phyloP scores from a whole-genome alignment of 2,113 vertebrate species.

The Thinocorus orbignyianus region DNA sequence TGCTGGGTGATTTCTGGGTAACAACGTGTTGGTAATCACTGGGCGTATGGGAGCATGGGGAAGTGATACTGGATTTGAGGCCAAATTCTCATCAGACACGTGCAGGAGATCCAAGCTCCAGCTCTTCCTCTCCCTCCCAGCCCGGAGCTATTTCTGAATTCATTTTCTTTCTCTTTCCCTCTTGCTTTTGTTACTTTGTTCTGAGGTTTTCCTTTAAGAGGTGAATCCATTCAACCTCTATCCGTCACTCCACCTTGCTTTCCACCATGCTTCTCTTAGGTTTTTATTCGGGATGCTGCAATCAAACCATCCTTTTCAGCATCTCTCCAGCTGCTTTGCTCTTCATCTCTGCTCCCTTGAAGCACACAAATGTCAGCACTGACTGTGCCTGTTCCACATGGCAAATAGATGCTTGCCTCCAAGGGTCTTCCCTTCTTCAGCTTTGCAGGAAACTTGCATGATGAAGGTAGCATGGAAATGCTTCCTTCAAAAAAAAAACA shows the following conservation, averaged over 20 bases:
- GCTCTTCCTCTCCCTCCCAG: slow-evolving; percentile 1
- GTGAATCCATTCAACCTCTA: background rate
- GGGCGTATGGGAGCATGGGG: background rate
- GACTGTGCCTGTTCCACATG: background rate
- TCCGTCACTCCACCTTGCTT: background rate
- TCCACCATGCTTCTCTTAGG: slow-evolving; percentile 3
- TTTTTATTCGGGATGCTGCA: background rate
- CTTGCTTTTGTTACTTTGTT: slow-evolving; percentile 22
- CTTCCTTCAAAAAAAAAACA: background rate
- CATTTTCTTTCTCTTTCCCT: slow-evolving; percentile 24
- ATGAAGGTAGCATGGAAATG: background rate
- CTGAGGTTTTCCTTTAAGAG: slow-evolving; percentile 33
- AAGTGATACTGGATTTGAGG: background rate
- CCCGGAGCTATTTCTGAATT: slow-evolving; percentile 1
- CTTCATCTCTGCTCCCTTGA: slow-evolving; percentile 37
- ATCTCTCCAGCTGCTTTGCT: slow-evolving; percentile 30
- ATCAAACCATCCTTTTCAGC: slow-evolving; percentile 19
- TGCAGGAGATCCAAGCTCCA: background rate
- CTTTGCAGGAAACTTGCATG: background rate
- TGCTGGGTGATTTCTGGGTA: background rate
- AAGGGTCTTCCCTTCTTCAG: background rate
- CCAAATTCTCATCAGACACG: background rate
- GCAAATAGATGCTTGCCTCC: background rate
- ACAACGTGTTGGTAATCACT: background rate
- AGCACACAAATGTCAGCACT: background rate